A percentile compares a stretch with the other conserved stretches of the same genome.
Conservation (phyloP, 2,888 invertebrate species). For the Hydropsyche betteni region DNA sequence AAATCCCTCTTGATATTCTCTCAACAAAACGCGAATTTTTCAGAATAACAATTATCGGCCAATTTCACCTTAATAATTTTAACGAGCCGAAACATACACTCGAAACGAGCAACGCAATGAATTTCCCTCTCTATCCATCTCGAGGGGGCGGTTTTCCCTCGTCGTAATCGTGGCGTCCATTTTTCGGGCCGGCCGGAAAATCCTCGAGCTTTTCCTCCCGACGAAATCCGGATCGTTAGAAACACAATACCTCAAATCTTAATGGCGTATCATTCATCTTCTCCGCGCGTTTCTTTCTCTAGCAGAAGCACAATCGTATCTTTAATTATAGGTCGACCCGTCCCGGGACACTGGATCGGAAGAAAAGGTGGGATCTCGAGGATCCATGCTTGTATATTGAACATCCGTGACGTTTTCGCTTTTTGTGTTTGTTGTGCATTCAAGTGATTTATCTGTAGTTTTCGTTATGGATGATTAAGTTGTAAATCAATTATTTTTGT, state of each 20-base stretch:
- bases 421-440: too few relatives aligned
- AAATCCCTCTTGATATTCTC: too few relatives aligned
- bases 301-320: constrained; percentile 43
- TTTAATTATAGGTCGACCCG: constrained; percentile 45
- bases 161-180: constrained; percentile 27
- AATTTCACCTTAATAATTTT: too few relatives aligned
- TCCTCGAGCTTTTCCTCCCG: constrained; percentile 26
- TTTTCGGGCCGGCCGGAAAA: constrained; percentile 22
- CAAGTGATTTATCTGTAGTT: too few relatives aligned
- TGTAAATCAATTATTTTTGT: too few relatives aligned
- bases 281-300: constrained; percentile 41
- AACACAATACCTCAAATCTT: constrained; percentile 47
- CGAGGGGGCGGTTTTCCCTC: background rate
- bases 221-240: constrained; percentile 44
- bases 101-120: background rate
- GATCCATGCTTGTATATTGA: too few relatives aligned
- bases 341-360: constrained; percentile 7
- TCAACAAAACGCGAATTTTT: too few relatives aligned
- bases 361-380: constrained; percentile 13
- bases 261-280: constrained; percentile 48
- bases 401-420: too few relatives aligned
- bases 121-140: background rate
- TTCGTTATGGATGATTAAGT: too few relatives aligned
- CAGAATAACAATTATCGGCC: too few relatives aligned
- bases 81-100: background rate